Evolutionary conservation across 2,888 invertebrate species (phyloP), one percentile per base, ranked within the genome.

Genomic region (Macrosoma leucophasiata): DNA sequence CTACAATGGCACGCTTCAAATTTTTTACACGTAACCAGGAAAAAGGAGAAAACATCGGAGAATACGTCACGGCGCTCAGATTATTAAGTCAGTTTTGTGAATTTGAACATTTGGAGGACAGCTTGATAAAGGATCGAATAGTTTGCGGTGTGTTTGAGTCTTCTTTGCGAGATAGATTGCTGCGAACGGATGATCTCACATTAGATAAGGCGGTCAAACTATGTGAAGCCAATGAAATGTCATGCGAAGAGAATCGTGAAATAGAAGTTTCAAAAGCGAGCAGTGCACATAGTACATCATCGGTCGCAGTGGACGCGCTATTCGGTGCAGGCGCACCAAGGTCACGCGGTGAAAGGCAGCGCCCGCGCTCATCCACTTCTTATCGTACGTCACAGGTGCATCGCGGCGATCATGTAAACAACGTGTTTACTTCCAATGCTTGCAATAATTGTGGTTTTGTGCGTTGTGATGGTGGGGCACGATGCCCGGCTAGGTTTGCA

Each of bases 21-120:
- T 50, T 50, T 21, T 51, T 51, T 23, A 46, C 43, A 2, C 22
- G 51, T 8, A 36, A 27, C 7, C 48, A 48, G 21, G 39, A 44
- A 2, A 15, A 14, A 0, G 43, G 48, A 0, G 51, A 49, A 33
- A 41, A n/a, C 7, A 42, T 49, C 3, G 39, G 44, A n/a, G 29
- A 46, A 19, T 51, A 47, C 10, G 43, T 47, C 4, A 47, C 48
- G 7, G 42, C 45, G 0, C 26, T 48, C 6, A 38, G 30, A 23
- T 13, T 46, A 4, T 18, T 50, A 2, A 43, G 41, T 29, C 40
- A 43, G 19, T 10, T 15, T 1, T 48, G 50, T 18, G 45, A 45
- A n/a, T 45, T 43, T 5, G 33, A 33, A 8, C 23, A 31, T n/a
- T 30, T 45, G 4, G 34, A 38, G 10, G 45, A 39, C 4, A 25